These are phyloP conservation scores for Molanna angustata DNA, from an alignment of 2,888 invertebrate species.

Conservation along the genomic window DNA sequence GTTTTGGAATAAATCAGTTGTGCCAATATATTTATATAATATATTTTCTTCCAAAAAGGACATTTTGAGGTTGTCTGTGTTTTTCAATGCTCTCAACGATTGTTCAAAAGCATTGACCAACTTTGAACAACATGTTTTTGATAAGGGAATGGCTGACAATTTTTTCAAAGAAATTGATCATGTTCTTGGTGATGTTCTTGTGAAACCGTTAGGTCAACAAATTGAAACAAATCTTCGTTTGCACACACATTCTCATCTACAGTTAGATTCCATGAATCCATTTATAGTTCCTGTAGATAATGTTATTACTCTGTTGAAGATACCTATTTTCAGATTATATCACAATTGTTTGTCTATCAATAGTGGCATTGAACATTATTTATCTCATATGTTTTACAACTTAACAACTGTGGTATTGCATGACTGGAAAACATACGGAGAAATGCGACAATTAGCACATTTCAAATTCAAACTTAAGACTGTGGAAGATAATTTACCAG, in stretches of 20 bases:
- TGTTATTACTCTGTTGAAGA: slow-evolving; percentile 58
- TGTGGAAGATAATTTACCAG: slow-evolving; percentile 91
- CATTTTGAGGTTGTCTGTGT: slow-evolving; percentile 57
- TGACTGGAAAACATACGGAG: slow-evolving; percentile 96
- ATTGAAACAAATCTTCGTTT: slow-evolving; percentile 92
- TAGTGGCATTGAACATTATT: slow-evolving; percentile 80
- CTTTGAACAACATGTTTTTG: slow-evolving; percentile 42
- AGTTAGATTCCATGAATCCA: slow-evolving; percentile 70
- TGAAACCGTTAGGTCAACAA: slow-evolving; percentile 75
- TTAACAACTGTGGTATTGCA: slow-evolving; percentile 95
- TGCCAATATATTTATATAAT: slow-evolving; percentile 74
- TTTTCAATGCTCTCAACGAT: slow-evolving; percentile 50
- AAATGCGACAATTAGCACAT: slow-evolving; percentile 91
- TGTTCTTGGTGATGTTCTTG: slow-evolving; percentile 56
- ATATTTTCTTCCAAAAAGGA: slow-evolving; percentile 66
- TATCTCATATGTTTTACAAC: slow-evolving; percentile 95
- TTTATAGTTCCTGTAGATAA: slow-evolving; percentile 65
- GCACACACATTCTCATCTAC: slow-evolving; percentile 88
- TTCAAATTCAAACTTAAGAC: slow-evolving; percentile 78
- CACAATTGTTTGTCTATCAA: slow-evolving; percentile 61
- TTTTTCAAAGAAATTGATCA: slow-evolving; percentile 44
- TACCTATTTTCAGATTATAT: slow-evolving; percentile 55
- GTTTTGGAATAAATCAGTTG: slow-evolving; percentile 76
- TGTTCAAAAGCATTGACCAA: slow-evolving; percentile 43
- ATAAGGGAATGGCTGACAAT: slow-evolving; percentile 39